Evolutionary conservation across 2,113 vertebrate species (phyloP).

Genomic region (Emydura subglobosa): DNA sequence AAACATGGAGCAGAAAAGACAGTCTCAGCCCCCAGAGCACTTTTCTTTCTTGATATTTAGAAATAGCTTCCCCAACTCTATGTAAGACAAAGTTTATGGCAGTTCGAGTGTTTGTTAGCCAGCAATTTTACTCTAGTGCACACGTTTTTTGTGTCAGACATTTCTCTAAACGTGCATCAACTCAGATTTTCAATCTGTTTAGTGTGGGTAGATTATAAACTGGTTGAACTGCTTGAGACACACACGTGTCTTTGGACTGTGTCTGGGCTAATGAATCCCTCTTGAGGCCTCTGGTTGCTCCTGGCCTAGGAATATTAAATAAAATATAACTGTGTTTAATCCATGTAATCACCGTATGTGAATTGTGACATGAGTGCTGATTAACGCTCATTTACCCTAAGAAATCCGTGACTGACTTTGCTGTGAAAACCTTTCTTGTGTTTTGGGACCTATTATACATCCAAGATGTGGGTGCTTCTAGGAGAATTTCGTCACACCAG

Average conservation of each 20-base stretch:
- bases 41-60: background rate
- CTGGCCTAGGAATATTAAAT: background rate
- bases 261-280: background rate
- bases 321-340: background rate
- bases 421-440: background rate
- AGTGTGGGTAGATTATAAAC: fast-evolving
- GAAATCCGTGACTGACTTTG: background rate
- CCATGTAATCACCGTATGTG: background rate
- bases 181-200: background rate
- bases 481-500: background rate
- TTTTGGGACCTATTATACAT: background rate
- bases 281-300: background rate
- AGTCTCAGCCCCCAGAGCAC: background rate
- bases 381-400: background rate
- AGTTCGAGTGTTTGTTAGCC: background rate
- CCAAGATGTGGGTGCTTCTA: background rate
- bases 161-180: background rate
- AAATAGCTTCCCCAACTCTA: background rate
- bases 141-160: fast-evolving
- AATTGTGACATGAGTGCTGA: background rate
- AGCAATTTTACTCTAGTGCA: fast-evolving
- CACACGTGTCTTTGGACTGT: background rate
- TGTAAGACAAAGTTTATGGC: fast-evolving
- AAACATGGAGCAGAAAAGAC: fast-evolving
- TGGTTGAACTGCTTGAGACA: background rate